Evolutionary conservation across 2,113 vertebrate genomes (phyloP), one percentile per base, ranked within the genome.

Genomic region (Phainopepla nitens): DNA sequence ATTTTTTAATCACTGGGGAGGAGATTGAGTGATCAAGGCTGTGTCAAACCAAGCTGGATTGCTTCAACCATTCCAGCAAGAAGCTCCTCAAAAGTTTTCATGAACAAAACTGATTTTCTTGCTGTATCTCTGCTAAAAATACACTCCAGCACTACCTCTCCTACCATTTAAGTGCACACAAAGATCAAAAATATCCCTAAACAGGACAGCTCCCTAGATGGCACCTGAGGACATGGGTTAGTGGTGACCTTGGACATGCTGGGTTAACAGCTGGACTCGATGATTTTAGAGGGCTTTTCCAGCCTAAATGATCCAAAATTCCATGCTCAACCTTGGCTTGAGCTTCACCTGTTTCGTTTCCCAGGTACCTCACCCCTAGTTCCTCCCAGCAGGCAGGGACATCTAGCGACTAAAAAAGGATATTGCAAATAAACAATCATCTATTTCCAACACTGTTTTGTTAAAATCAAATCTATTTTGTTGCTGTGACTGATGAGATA

Each of bases 391-490:
- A 41, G 41, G 90, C 86, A 82, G 96, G 92, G 96, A 96, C 96
- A 97, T 96, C 96, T 97, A 95, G 96, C 39, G 96, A 93, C 83
- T 69, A 18, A 29, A 83, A 39, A 23, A 4, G 20, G 36, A 76
- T 35, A 87, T 2, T 71, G 80, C 96, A 89, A 61, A 88, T 6
- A 42, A 87, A 70, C 4, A 25, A 33, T 9, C 3, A 31, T 11
- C 62, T 28, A 2, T 28, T 42, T 10, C 7, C n/a, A 28, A 14
- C 39, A 1, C 17, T 10, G 18, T 12, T 51, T 7, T 13, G 41
- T 21, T 70, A 20, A 54, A 86, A 60, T 18, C 41, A 19, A 42
- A 42, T 36, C 41, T 42, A 5, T 83, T 82, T 77, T 23, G 35
- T 69, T 31, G 22, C 35, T 31, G 29, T 31, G 45, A 7, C 13